Evolutionary conservation across 2,797 vertebrate species (phyloP).

Genomic region (Jordanella pulchra): DNA sequence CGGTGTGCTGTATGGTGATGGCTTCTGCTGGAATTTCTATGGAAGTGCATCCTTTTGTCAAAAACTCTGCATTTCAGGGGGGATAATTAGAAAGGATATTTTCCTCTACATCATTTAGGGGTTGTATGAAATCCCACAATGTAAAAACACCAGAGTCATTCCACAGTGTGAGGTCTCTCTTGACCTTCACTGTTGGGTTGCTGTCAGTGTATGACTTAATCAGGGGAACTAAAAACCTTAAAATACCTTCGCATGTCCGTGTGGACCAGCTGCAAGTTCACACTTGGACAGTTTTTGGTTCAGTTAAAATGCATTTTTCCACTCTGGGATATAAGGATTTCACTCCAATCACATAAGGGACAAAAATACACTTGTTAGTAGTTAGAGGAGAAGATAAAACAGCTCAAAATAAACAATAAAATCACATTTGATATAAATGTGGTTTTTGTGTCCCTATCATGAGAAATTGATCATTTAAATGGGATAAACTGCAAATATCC

Average conservation of each 20-base stretch:
- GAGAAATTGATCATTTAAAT: background rate
- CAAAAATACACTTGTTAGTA: background rate
- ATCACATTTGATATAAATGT: background rate
- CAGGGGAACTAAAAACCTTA: background rate
- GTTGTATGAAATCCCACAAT: background rate
- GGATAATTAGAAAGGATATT: background rate
- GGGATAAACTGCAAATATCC: background rate
- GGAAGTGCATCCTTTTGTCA: background rate
- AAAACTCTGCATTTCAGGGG: background rate
- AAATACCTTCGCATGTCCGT: background rate
- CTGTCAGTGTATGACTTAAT: background rate
- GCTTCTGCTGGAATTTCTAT: slow-evolving; percentile 8
- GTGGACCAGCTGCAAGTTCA: too few species aligned
- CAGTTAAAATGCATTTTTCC: background rate
- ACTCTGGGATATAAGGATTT: background rate
- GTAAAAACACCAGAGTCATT: background rate
- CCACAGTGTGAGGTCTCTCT: background rate
- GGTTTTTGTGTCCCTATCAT: background rate
- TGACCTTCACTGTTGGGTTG: background rate
- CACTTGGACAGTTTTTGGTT: background rate
- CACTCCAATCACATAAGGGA: background rate
- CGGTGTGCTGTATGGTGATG: slow-evolving; percentile 2
- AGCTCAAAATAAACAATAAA: background rate
- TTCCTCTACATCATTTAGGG: background rate
- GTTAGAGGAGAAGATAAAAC: too few species aligned